Conservation (phyloP, 1,140 invertebrate genomes). For the Hydropsyche tenuis region DNA sequence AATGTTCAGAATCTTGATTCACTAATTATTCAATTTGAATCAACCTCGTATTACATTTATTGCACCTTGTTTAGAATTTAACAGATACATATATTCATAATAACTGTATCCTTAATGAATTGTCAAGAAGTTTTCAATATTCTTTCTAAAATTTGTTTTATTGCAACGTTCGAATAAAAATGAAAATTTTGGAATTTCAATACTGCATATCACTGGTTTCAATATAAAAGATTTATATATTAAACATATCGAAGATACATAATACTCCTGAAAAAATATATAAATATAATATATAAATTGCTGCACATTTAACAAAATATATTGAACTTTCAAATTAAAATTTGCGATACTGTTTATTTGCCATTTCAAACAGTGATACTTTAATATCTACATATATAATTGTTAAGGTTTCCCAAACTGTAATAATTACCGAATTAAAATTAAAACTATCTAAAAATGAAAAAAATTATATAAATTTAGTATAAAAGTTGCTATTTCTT, state of each 20-base stretch:
- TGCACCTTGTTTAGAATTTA: too few species aligned
- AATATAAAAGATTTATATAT: slow-evolving; percentile 8
- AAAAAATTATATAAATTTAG: slow-evolving; percentile 55
- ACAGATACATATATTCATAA: too few species aligned
- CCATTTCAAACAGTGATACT: background rate
- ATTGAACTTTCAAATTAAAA: background rate
- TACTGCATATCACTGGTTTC: slow-evolving; percentile 27
- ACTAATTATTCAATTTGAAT: too few species aligned
- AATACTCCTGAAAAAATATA: background rate
- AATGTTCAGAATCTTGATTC: too few species aligned
- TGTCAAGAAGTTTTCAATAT: too few species aligned
- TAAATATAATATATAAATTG: background rate
- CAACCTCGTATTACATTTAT: too few species aligned
- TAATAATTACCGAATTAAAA: background rate
- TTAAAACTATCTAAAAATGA: background rate
- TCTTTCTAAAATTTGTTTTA: too few species aligned
- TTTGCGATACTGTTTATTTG: background rate
- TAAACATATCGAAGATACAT: slow-evolving; percentile 15
- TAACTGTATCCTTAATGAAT: too few species aligned
- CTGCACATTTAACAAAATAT: background rate
- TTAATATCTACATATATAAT: background rate
- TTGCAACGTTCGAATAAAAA: too few species aligned
- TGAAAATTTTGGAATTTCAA: background rate
- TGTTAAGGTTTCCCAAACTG: background rate
- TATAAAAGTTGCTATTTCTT: slow-evolving; percentile 54